Base-by-base conservation (phyloP, 2,113 vertebrate genomes). In the Cololabis saira region DNA sequence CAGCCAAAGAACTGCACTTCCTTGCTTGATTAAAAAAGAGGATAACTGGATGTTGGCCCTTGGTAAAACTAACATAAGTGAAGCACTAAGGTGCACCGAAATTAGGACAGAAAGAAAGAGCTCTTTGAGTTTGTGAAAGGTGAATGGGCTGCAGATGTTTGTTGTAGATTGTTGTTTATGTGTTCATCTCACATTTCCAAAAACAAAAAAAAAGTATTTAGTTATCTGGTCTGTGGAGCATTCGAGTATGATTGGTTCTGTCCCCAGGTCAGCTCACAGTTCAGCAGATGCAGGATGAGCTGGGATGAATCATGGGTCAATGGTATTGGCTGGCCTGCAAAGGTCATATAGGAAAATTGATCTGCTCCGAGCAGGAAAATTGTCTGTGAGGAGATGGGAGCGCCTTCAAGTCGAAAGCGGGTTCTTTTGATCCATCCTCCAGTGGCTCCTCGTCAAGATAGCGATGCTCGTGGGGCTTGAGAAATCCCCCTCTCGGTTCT, bases 271-370 rank as follows among this genome's bases (percentile, higher is more conserved):
- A 55, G 17, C 12, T 19, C 24, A 1, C 11, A 61, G 45, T 22
- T 70, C 67, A 54, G 27, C 44, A 30, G 59, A 37, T 37, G n/a
- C 45, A 57, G 30, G 52, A 45, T 17, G 48, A 67, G 12, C 19
- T 48, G 22, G 10, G 40, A 53, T 48, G 47, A 68, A 12, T 24
- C 12, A 7, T 4, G n/a, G 18, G 40, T 19, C 18, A 14, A 40
- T n/a, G 54, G 11, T 10, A 18, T 51, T 61, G 13, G 9, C 57
- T 33, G 51, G 18, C 19, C 21, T 10, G 10, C 12, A 76, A 76
- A 85, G 64, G 84, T 82, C 71, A 76, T 41, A 53, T 49, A 63
- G 47, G 61, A 59, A 66, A 65, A 85, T 50, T 22, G 30, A 75
- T 76, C 69, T 41, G 27, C 30, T 3, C 11, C 45, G 51, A 42